Base-by-base conservation (phyloP, 2,888 invertebrate species). In the Ditula angustiorana region DNA sequence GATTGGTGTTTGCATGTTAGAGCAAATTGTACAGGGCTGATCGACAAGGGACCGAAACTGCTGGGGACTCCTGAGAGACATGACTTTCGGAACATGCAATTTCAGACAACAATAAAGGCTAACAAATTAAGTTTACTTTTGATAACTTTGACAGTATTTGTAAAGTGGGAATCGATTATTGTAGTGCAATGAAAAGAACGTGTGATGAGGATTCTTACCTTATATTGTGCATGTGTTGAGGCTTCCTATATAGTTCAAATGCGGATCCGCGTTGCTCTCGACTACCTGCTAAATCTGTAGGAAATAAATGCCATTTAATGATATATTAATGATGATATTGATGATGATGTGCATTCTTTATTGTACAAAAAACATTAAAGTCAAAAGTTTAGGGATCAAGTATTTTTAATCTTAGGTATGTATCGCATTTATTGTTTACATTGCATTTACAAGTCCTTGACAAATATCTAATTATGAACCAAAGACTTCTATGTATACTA, bases 181-280 rank as follows among this genome's bases (percentile, higher is more conserved):
- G 64, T 64, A 64, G 64, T 64, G 64, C 56, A 59, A 56, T 44
- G 41, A 33, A 19, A 55, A 52, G 30, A 49, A 30, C 26, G 33
- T 58, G 46, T 58, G n/a, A 30, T 58, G 19, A 24, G 16, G 66
- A 49, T 69, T 52, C 89, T 92, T 93, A 96, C 96, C 96, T 96
- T 87, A 96, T 88, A 80, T 96, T 96, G 85, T 96, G 96, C 94
- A 96, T 96, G 85, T 95, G 95, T 80, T 97, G 95, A 8, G 98
- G 98, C 88, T 98, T 98, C 72, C 98, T 95, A 85, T 98, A 98
- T 68, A 98, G 93, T 87, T 98, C 98, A 85, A 98, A 98, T n/a
- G 98, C 98, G 69, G 98, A 98, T 26, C 98, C 98, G 60, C 98
- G 94, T 80, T 98, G 98, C 82, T 98, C 98, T 75, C 97, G 94